A percentile compares a stretch with the other conserved stretches of the same genome.
These are phyloP conservation scores for Tiphia femorata DNA, from an alignment of 2,888 invertebrate genomes.

Conservation along the genomic window DNA sequence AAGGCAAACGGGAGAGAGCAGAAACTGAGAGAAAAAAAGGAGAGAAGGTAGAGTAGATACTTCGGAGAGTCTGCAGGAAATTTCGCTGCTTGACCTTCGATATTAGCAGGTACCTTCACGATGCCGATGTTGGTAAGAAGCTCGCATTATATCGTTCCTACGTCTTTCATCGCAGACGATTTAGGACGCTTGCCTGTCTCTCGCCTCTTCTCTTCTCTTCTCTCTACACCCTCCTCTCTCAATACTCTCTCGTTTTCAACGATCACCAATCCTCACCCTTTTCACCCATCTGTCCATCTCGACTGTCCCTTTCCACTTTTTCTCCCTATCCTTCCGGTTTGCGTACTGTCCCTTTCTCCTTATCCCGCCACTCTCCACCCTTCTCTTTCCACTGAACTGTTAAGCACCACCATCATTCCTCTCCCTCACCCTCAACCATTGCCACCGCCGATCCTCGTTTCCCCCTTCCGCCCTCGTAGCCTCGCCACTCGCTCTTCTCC, in stretches of 20 bases:
- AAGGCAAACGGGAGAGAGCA: neutral
- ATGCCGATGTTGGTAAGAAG: constrained; percentile 4
- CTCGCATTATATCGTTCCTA: constrained; percentile 12
- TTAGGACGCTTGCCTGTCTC: no score
- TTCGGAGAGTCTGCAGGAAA: constrained; percentile 6
- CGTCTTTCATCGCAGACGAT: neutral
- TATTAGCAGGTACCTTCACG: constrained; percentile 9
- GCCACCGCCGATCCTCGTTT: constrained; percentile 2
- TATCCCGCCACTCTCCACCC: neutral
- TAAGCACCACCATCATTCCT: neutral
- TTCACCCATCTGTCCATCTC: neutral
- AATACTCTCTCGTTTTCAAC: constrained; percentile 10
- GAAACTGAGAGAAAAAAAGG: neutral
- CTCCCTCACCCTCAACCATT: neutral
- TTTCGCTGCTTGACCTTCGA: constrained; percentile 18
- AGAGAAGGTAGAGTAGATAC: no score
- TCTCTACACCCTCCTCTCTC: constrained; percentile 6
- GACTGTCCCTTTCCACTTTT: neutral
- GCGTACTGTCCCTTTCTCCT: neutral
- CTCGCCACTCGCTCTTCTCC: neutral
- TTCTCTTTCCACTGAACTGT: neutral
- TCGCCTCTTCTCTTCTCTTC: neutral
- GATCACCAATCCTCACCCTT: neutral
- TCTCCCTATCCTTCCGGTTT: neutral
- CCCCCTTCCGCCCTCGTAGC: constrained; percentile 2